Base-by-base conservation (phyloP, 2,113 vertebrate species). In the Laticauda colubrina region DNA sequence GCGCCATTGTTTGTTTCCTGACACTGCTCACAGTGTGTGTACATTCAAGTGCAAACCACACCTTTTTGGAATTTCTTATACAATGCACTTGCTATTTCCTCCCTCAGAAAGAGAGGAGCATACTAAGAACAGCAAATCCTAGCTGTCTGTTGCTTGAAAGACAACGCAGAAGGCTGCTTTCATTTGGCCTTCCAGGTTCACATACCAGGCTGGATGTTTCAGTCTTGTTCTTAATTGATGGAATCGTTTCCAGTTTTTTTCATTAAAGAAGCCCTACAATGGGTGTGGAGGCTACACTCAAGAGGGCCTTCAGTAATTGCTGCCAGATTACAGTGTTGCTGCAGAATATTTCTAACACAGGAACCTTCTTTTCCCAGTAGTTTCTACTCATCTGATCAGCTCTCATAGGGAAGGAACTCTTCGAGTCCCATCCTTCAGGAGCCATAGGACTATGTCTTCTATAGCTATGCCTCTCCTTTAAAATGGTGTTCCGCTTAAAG, bases 1-100 rank as follows among this genome's bases (percentile, higher is more conserved):
- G 94, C 90, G 69, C 15, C 2, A 1, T 81, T 94, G 61, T 91
- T 0, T 1, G 57, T 88, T 45, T 56, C 24, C 18, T 90, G 69
- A 57, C 1, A 0, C 87, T 69, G 64, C 34, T 15, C 26, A 7
- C 0, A 0, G 89, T 88, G 91, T 93, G 56, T 90, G 12, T 0
- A 51, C 92, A 90, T 93, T 93, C 89, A 57, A 93, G 89, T 3
- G 20, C 29, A 2, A 29, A 24, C 75, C 89, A 64, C 92, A 87
- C 92, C 92, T 93, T 87, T 89, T 90, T 87, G 89, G 55, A 56
- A 87, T 90, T 86, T 90, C 29, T 34, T 48, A 64, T 23, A 90
- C 89, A 87, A 54, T 53, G 6, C 89, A 90, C 55, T 57, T 93
- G 92, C 56, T 59, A 20, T 55, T 90, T 56, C n/a, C 29, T 61